Conservation (phyloP, 2,888 invertebrate genomes). For the Drosophila histrio region DNA sequence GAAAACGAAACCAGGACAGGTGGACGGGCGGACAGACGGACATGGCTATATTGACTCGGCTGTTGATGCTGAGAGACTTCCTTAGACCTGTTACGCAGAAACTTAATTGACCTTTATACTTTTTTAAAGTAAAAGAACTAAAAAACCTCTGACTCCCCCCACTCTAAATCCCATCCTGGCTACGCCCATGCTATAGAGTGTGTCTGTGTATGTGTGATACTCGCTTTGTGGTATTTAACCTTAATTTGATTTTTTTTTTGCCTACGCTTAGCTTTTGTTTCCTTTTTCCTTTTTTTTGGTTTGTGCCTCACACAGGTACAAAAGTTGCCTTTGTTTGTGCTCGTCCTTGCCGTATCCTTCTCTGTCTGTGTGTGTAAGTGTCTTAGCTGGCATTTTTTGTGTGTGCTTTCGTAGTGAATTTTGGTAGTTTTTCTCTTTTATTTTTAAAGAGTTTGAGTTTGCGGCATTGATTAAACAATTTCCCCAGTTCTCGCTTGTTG, state of each 20-base stretch:
- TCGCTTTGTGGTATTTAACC: slow-evolving; percentile 80
- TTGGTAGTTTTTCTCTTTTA: neutral
- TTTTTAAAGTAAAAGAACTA: too few relatives aligned
- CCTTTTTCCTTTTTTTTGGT: neutral
- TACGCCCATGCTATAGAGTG: too few relatives aligned
- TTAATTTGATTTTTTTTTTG: slow-evolving; percentile 72
- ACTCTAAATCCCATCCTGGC: too few relatives aligned
- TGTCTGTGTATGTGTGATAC: slow-evolving; percentile 38
- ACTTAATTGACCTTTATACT: too few relatives aligned
- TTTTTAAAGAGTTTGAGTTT: slow-evolving; percentile 61
- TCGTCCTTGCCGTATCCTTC: slow-evolving; percentile 50
- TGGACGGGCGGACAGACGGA: too few relatives aligned
- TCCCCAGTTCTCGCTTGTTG: slow-evolving; percentile 8
- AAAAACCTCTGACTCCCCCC: too few relatives aligned
- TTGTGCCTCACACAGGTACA: slow-evolving; percentile 38
- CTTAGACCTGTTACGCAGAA: too few relatives aligned
- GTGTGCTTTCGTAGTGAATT: slow-evolving; percentile 40
- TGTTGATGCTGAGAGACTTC: too few relatives aligned
- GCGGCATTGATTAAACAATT: slow-evolving; percentile 73
- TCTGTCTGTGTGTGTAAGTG: slow-evolving; percentile 22
- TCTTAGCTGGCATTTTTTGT: slow-evolving; percentile 26
- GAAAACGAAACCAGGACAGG: too few relatives aligned
- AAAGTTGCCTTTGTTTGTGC: slow-evolving; percentile 44
- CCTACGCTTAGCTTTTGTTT: slow-evolving; percentile 33
- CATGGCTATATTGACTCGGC: too few relatives aligned